Percentiles rank a stretch among this genome's conserved stretches.
Evolutionary conservation across 1,140 invertebrate genomes (phyloP).

Genomic region (Drosophila tani): DNA sequence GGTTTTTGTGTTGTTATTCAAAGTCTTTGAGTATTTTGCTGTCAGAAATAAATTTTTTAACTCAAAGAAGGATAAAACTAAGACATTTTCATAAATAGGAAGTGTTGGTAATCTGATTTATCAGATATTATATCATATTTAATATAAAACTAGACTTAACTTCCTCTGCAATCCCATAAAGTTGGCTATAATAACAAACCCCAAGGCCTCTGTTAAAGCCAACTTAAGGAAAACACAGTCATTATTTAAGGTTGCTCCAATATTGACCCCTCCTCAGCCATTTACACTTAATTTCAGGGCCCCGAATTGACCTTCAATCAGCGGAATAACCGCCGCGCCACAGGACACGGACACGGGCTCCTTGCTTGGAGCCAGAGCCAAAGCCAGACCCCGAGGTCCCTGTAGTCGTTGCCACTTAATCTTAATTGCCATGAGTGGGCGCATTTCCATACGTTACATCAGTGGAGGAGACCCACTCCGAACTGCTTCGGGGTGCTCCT

Average conservation of each 20-base stretch:
- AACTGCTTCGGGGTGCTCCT: neutral
- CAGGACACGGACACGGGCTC: constrained; percentile 1
- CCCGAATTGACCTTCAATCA: constrained; percentile 23
- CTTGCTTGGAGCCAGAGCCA: neutral
- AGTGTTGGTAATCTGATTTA: too few species aligned
- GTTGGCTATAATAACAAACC: neutral
- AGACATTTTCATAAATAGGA: too few species aligned
- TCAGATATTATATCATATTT: neutral
- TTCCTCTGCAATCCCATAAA: too few species aligned
- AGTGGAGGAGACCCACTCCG: neutral
- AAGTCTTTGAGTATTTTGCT: neutral
- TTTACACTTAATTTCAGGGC: constrained; percentile 15
- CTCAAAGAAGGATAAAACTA: neutral
- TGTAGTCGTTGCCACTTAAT: constrained; percentile 52
- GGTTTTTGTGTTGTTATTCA: neutral
- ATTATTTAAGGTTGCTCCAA: neutral
- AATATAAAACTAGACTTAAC: neutral
- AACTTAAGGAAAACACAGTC: neutral
- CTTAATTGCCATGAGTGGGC: constrained; percentile 67
- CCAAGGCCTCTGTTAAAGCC: neutral
- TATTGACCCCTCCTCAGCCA: neutral
- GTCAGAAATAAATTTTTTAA: neutral
- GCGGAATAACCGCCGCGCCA: constrained; percentile 2
- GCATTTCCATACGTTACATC: constrained; percentile 35
- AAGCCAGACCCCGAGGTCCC: neutral